phyloP scores from a whole-genome alignment of 53 echinoderm and acorn worm species.

The Luidia sarsii region DNA sequence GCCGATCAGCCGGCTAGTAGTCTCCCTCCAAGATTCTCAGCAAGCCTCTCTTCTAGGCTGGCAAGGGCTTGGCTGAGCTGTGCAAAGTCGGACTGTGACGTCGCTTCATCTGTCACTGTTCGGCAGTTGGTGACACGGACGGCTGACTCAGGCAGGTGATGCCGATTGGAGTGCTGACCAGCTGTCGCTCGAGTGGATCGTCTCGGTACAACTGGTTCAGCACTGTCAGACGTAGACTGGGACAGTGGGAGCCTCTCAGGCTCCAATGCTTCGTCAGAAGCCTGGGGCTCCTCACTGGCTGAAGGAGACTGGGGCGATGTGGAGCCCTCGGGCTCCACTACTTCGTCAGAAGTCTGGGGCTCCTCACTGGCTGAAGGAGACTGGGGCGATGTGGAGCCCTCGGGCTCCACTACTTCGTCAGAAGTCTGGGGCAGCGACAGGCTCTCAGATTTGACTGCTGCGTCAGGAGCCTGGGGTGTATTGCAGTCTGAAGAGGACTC shows the following conservation, averaged over 20 bases:
- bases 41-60: not conserved
- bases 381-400: too few species aligned
- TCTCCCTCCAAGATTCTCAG: not conserved
- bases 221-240: not conserved
- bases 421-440: too few species aligned
- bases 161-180: not conserved
- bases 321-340: not conserved
- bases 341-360: not conserved
- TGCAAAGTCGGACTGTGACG: not conserved
- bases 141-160: not conserved
- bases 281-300: too few species aligned
- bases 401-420: too few species aligned
- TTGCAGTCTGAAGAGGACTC: too few species aligned
- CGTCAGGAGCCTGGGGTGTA: constrained; percentile 1
- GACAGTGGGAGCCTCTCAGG: not conserved
- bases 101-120: not conserved
- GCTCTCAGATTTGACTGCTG: constrained; percentile 4
- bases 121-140: too few species aligned
- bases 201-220: not conserved
- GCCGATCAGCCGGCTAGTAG: too few species aligned
- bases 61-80: constrained; percentile 3
- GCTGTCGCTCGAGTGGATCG: not conserved
- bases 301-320: not conserved
- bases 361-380: too few species aligned
- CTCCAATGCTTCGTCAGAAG: not conserved